Conservation (phyloP, 2,113 vertebrate genomes). For the Megaleporinus macrocephalus region DNA sequence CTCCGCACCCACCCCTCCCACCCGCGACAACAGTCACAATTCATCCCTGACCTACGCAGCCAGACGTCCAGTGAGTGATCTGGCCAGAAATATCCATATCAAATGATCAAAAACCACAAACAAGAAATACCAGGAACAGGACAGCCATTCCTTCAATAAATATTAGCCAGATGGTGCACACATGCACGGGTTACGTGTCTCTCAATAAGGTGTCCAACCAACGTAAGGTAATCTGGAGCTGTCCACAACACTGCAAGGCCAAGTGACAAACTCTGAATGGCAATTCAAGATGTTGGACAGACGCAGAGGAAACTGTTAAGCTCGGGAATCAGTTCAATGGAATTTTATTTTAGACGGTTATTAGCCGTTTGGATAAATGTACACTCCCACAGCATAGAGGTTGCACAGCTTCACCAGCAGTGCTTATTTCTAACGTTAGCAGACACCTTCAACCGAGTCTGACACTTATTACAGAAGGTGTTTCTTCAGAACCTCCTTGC, state of each 20-base stretch:
- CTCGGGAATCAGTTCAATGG: conserved; percentile 28
- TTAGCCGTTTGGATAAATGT: conserved; percentile 32
- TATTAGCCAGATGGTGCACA: conserved; percentile 66
- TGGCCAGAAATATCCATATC: conserved; percentile 37
- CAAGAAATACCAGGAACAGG: conserved; percentile 47
- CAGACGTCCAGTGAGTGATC: conserved; percentile 21
- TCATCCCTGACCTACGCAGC: conserved; percentile 22
- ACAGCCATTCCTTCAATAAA: conserved; percentile 52
- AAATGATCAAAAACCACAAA: conserved; percentile 55
- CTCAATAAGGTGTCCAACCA: conserved; percentile 53
- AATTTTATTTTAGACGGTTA: conserved; percentile 57
- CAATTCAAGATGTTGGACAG: conserved; percentile 65
- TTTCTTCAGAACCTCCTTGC: background rate
- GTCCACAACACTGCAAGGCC: conserved; percentile 25
- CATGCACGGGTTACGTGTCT: conserved; percentile 43
- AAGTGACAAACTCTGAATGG: conserved; percentile 51
- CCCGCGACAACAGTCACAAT: background rate
- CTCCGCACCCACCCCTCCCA: background rate
- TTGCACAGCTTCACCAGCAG: conserved; percentile 3
- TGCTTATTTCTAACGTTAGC: conserved; percentile 11
- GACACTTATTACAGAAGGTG: conserved; percentile 9
- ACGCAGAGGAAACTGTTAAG: conserved; percentile 45
- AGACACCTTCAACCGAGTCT: conserved; percentile 21
- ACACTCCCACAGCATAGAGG: background rate
- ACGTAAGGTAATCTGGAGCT: conserved; percentile 49